phyloP scores from a whole-genome alignment of 2,797 vertebrate genomes.

The Babyrousa celebensis region DNA sequence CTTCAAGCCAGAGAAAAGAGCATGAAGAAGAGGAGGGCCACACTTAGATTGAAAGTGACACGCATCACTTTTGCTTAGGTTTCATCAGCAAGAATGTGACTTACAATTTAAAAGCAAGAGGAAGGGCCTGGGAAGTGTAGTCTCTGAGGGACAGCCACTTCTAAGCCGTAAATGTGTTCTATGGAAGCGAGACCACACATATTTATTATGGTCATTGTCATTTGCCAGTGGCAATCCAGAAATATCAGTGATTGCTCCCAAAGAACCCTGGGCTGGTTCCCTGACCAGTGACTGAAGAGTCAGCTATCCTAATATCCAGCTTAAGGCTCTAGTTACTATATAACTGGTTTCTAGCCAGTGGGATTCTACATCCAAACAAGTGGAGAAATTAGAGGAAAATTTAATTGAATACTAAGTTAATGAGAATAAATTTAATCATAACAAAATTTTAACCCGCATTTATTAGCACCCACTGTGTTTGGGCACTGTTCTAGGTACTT shows the following conservation, averaged over 20 bases:
- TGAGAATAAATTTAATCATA: conserved; percentile 53
- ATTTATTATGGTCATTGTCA: background rate
- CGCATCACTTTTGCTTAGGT: background rate
- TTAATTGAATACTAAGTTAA: conserved; percentile 30
- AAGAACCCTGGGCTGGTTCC: background rate
- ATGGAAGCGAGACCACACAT: background rate
- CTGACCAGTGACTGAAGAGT: background rate
- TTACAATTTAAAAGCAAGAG: conserved; percentile 29
- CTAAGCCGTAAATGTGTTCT: background rate
- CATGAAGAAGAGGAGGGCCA: background rate
- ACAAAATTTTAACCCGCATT: conserved; percentile 31
- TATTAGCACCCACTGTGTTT: background rate
- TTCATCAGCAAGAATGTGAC: background rate
- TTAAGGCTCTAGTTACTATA: background rate
- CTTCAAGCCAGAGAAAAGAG: background rate
- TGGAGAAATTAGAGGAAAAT: background rate
- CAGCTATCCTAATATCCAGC: background rate
- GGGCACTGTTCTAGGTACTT: background rate
- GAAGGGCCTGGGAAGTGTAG: background rate
- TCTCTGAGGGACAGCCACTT: background rate
- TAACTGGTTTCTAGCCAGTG: background rate
- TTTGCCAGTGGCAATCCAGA: background rate
- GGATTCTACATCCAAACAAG: background rate
- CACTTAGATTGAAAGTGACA: background rate
- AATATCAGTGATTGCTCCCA: background rate